A percentile compares a stretch with the other conserved stretches of the same genome.
Conservation (phyloP, 2,888 invertebrate genomes). For the Caenorhabditis drosophilae region DNA sequence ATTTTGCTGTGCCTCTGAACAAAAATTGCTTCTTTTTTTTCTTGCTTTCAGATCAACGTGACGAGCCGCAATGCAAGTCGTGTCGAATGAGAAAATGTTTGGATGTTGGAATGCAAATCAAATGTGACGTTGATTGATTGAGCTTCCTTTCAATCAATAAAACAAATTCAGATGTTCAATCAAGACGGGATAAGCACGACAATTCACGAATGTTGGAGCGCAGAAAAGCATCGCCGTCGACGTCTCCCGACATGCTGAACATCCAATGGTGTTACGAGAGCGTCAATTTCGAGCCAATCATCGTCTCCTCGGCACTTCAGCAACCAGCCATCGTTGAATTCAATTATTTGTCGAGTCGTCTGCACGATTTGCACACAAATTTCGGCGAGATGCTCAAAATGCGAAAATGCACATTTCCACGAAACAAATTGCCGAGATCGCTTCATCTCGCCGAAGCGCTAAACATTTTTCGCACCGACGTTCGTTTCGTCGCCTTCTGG, state of each 20-base stretch:
- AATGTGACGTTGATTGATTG: not conserved
- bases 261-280: not conserved
- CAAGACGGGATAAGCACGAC: constrained; percentile 19
- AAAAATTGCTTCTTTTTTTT: no score
- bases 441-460: constrained; percentile 27
- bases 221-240: no score
- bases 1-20: no score
- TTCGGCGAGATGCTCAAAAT: constrained; percentile 17
- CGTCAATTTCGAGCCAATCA: no score
- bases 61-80: constrained; percentile 16
- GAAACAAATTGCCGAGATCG: not conserved
- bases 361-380: constrained; percentile 11
- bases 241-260: not conserved
- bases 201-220: no score
- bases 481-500: constrained; percentile 18
- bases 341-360: no score
- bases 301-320: not conserved
- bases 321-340: not conserved
- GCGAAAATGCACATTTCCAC: constrained; percentile 10
- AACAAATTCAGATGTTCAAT: constrained; percentile 19
- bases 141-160: not conserved
- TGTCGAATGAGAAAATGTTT: constrained; percentile 33
- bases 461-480: constrained; percentile 21
- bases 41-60: constrained; percentile 18
- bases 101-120: constrained; percentile 8